Evolutionary conservation across 2,888 invertebrate species (phyloP).

Genomic region (Phengaris alcon): DNA sequence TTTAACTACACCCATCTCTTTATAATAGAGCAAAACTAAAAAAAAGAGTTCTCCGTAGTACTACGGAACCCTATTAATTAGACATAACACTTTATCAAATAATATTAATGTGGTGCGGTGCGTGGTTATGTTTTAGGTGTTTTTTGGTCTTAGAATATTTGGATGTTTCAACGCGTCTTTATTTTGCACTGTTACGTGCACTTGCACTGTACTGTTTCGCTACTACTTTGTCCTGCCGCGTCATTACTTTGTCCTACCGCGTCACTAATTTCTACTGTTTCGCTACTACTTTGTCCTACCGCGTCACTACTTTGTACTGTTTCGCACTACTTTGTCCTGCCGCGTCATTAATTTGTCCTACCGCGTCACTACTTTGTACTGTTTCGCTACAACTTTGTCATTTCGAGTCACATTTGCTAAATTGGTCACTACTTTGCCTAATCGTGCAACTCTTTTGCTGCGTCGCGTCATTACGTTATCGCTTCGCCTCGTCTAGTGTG

Average conservation of each 20-base stretch:
- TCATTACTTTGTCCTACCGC: neutral
- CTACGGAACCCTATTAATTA: too few relatives aligned
- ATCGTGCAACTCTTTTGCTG: neutral
- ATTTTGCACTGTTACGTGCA: too few relatives aligned
- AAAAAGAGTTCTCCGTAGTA: too few relatives aligned
- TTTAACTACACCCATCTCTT: too few relatives aligned
- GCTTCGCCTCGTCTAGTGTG: neutral
- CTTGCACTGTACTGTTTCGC: too few relatives aligned
- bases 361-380: neutral
- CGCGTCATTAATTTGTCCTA: neutral
- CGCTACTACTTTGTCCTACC: neutral
- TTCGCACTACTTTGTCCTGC: neutral
- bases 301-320: neutral
- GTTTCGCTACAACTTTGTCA: neutral
- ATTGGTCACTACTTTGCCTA: neutral
- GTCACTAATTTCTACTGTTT: neutral
- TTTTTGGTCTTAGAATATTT: too few relatives aligned
- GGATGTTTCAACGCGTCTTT: too few relatives aligned
- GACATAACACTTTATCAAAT: too few relatives aligned
- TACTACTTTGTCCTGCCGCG: neutral
- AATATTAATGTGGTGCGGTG: too few relatives aligned
- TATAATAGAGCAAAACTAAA: too few relatives aligned
- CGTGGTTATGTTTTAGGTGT: too few relatives aligned
- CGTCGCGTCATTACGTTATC: neutral
- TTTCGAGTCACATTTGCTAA: neutral